phyloP scores from a whole-genome alignment of 2,888 invertebrate species.

The Nomada goodeniana region DNA sequence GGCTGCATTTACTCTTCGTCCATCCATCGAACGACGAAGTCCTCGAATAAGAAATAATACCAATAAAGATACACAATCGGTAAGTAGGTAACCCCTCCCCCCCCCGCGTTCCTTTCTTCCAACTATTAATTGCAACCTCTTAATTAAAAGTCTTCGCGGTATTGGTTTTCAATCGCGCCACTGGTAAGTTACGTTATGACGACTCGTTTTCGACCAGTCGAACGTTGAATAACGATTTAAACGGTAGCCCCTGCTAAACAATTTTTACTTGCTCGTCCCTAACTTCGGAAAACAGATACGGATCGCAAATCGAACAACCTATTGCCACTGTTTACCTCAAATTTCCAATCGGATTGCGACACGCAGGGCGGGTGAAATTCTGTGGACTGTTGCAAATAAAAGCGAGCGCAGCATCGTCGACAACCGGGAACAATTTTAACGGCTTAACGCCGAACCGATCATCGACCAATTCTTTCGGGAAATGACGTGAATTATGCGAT shows the following conservation, averaged over 20 bases:
- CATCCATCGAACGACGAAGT: not conserved
- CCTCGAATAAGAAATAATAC: conserved; percentile 7
- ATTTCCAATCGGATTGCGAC: no score
- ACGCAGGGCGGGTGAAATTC: not conserved
- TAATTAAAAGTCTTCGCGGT: conserved; percentile 26
- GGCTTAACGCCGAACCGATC: conserved; percentile 39
- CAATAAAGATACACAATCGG: conserved; percentile 4
- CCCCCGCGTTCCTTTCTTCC: not conserved
- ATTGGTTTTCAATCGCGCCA: conserved; percentile 12
- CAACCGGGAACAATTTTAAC: not conserved
- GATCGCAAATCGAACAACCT: not conserved
- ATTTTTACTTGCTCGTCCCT: not conserved
- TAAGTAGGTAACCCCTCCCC: not conserved
- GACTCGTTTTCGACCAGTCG: not conserved
- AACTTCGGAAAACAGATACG: not conserved
- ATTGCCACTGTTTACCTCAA: no score
- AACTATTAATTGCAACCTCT: conserved; percentile 11
- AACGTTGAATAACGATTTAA: not conserved
- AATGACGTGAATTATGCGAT: conserved; percentile 57
- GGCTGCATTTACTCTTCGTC: not conserved
- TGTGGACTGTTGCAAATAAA: not conserved
- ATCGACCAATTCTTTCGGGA: conserved; percentile 1
- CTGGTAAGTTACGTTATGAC: conserved; percentile 7
- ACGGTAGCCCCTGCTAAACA: not conserved
- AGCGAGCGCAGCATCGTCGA: not conserved